Evolutionary conservation across 2,113 vertebrate species (phyloP).

Genomic region (Acinonyx jubatus): DNA sequence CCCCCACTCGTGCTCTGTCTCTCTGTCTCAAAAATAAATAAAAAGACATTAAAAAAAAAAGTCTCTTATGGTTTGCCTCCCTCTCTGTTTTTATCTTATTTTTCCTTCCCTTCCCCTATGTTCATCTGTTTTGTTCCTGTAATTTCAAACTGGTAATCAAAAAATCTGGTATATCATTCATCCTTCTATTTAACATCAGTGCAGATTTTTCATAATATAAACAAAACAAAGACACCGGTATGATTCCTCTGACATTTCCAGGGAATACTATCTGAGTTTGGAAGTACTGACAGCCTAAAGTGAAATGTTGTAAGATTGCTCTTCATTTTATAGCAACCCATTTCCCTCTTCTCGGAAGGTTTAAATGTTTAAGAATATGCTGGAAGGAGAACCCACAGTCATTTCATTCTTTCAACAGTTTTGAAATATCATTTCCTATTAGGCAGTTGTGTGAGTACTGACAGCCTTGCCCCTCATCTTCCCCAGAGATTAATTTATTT

Average conservation of each 20-base stretch:
- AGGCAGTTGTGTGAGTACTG: conserved; percentile 73
- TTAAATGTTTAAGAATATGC: conserved; percentile 62
- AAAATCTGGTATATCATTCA: neutral
- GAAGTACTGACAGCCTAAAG: neutral
- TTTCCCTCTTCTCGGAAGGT: conserved; percentile 58
- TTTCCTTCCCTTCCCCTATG: too few species aligned
- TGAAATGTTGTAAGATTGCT: neutral
- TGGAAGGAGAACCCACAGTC: conserved; percentile 61
- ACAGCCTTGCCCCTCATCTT: conserved; percentile 66
- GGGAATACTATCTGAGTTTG: neutral
- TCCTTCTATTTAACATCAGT: neutral
- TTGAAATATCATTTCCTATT: conserved; percentile 71
- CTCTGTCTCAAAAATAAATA: too few species aligned
- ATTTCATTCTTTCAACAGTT: conserved; percentile 62
- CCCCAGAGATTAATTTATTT: conserved; percentile 83
- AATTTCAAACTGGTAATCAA: neutral
- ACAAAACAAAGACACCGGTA: neutral
- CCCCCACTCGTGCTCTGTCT: too few species aligned
- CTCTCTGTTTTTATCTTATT: too few species aligned
- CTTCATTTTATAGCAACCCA: neutral
- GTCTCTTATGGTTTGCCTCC: too few species aligned
- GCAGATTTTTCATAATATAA: conserved; percentile 2
- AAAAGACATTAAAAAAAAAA: too few species aligned
- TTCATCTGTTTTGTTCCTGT: neutral
- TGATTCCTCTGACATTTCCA: neutral